Evolutionary conservation across 1,140 invertebrate species (phyloP).

Genomic region (Holcopasites calliopsidis): DNA sequence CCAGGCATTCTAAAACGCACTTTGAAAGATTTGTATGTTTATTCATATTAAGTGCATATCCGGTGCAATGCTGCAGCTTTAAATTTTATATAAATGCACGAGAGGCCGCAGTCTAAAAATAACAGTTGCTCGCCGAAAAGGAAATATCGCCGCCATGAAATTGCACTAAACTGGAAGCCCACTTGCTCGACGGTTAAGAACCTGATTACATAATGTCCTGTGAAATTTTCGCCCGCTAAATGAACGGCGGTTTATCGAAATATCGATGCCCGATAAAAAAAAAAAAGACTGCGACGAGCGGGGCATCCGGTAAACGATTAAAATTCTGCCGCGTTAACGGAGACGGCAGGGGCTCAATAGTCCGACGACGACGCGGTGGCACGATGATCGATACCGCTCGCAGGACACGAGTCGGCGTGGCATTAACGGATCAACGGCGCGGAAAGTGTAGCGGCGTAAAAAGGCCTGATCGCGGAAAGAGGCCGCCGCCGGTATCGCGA

Average conservation of each 20-base stretch:
- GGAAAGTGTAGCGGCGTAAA: slow-evolving; percentile 41
- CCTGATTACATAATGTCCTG: not conserved
- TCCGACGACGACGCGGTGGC: not conserved
- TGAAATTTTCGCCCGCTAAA: too few relatives aligned
- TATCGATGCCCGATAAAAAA: not conserved
- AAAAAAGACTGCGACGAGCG: not conserved
- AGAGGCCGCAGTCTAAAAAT: too few relatives aligned
- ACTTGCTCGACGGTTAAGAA: too few relatives aligned
- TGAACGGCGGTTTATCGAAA: not conserved
- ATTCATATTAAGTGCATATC: too few relatives aligned
- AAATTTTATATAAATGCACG: too few relatives aligned
- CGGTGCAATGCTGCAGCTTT: too few relatives aligned
- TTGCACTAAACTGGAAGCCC: too few relatives aligned
- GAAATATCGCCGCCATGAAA: too few relatives aligned
- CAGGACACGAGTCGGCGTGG: not conserved
- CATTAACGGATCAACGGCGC: slow-evolving; percentile 40
- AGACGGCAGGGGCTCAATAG: too few relatives aligned
- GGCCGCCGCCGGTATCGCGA: slow-evolving; percentile 29
- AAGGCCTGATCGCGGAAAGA: slow-evolving; percentile 32
- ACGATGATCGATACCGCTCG: slow-evolving; percentile 30
- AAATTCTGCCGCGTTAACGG: not conserved
- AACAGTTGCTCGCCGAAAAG: too few relatives aligned
- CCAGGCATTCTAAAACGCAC: too few relatives aligned
- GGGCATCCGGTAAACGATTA: not conserved
- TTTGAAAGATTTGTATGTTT: too few relatives aligned